phyloP scores from a whole-genome alignment of 2,797 vertebrate genomes.

The Fratercula arctica region DNA sequence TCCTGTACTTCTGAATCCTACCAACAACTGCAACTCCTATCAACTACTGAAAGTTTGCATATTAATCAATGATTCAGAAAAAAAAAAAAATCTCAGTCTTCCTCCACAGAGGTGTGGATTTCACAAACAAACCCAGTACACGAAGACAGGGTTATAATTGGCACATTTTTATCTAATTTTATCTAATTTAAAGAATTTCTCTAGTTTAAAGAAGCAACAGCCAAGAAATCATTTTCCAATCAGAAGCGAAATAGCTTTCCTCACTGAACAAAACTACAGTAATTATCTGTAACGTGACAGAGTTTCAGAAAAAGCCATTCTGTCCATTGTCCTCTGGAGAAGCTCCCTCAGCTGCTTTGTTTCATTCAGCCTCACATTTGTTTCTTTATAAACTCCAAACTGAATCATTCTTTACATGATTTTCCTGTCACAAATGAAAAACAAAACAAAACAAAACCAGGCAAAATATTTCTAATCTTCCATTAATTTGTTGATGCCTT shows the following conservation, averaged over 20 bases:
- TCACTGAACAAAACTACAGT: neutral
- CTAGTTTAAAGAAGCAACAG: neutral
- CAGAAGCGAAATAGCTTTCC: neutral
- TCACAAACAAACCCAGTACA: neutral
- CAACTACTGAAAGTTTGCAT: neutral
- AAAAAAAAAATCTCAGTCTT: neutral
- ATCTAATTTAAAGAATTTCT: neutral
- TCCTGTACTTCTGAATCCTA: neutral
- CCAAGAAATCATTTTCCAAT: neutral
- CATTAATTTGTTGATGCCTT: neutral
- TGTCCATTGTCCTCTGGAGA: neutral
- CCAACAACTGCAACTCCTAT: neutral
- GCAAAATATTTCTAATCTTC: neutral
- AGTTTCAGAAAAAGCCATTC: neutral
- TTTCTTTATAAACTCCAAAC: neutral
- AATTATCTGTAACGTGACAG: rapidly evolving
- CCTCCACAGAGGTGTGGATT: neutral
- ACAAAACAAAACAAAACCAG: neutral
- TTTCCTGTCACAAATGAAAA: neutral
- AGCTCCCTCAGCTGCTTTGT: neutral
- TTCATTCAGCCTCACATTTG: neutral
- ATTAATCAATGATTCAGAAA: neutral
- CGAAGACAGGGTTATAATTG: neutral
- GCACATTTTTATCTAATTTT: neutral
- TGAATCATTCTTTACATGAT: neutral